These are phyloP conservation scores for Rhagophthalmus giganteus DNA, from an alignment of 2,888 invertebrate species.

Conservation along the genomic window DNA sequence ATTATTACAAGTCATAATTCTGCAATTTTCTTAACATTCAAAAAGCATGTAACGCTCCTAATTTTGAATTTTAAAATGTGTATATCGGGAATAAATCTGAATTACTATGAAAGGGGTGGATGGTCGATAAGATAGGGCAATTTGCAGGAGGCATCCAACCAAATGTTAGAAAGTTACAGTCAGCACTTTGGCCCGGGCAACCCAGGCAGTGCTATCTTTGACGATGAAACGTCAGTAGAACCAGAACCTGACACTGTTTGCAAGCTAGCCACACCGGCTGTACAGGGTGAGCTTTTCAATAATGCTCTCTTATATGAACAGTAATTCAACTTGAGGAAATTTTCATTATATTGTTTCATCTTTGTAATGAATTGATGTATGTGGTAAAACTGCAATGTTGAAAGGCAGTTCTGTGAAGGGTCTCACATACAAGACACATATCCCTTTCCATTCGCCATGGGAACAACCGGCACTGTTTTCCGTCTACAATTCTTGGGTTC, in stretches of 20 bases:
- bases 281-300: constrained; percentile 51
- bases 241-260: constrained; percentile 44
- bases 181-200: constrained; percentile 49
- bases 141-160: constrained; percentile 57
- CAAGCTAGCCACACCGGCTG: constrained; percentile 47
- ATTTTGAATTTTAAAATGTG: constrained; percentile 13
- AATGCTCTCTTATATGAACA: constrained; percentile 38
- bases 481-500: constrained; percentile 82
- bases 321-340: constrained; percentile 19
- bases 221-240: constrained; percentile 48
- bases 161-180: constrained; percentile 53
- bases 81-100: constrained; percentile 20
- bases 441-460: constrained; percentile 56
- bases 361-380: constrained; percentile 18
- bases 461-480: constrained; percentile 73
- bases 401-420: constrained; percentile 46
- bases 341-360: constrained; percentile 13
- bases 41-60: neutral
- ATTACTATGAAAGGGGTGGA: constrained; percentile 15
- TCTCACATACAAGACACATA: constrained; percentile 44
- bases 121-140: constrained; percentile 45
- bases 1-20: constrained; percentile 1
- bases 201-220: constrained; percentile 50
- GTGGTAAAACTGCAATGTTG: constrained; percentile 31
- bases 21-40: neutral